Conservation (phyloP, 2,888 invertebrate genomes). For the Hemicrepidius hirtus region DNA sequence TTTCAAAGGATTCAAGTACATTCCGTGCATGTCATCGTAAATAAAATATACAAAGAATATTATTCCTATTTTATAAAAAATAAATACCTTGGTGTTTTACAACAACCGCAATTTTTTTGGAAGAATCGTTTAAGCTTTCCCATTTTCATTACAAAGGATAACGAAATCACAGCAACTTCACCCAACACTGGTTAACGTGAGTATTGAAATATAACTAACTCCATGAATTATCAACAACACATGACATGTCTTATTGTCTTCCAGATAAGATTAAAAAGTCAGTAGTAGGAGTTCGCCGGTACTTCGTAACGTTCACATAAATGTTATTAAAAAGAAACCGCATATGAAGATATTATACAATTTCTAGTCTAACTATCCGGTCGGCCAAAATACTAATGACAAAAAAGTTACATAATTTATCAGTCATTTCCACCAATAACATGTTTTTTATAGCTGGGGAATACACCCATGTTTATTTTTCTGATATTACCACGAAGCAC, state of each 20-base stretch:
- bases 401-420: not conserved
- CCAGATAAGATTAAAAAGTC: constrained; percentile 45
- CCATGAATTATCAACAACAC: constrained; percentile 30
- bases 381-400: constrained; percentile 1
- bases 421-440: too few species aligned
- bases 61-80: not conserved
- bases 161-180: not conserved
- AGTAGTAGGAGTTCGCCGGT: constrained; percentile 12
- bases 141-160: constrained; percentile 51
- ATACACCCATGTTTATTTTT: too few species aligned
- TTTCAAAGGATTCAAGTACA: not conserved
- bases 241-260: constrained; percentile 44
- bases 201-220: not conserved
- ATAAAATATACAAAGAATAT: not conserved
- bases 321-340: constrained; percentile 14
- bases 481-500: too few species aligned
- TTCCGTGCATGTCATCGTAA: too few species aligned
- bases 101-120: constrained; percentile 57
- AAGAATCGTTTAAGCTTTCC: constrained; percentile 61
- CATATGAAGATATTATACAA: constrained; percentile 5
- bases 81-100: constrained; percentile 32
- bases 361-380: not conserved
- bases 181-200: not conserved
- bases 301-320: constrained; percentile 20
- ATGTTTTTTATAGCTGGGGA: too few species aligned